Percentiles rank a stretch among this genome's conserved stretches.
These are phyloP conservation scores for Pomatostomus ruficeps DNA, from an alignment of 2,113 vertebrate species.

Conservation along the genomic window DNA sequence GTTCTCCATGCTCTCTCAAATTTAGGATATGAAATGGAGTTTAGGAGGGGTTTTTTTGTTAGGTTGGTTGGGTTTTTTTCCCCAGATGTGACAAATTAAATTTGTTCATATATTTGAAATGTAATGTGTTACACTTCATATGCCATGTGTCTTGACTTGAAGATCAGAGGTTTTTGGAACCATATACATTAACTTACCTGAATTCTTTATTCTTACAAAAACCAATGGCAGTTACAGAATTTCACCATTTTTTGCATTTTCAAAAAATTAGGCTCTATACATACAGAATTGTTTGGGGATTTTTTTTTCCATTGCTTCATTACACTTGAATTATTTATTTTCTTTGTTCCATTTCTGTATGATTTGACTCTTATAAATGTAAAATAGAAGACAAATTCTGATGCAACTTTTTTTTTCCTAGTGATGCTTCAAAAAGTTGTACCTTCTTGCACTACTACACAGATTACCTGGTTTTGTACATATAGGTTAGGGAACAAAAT, in stretches of 20 bases:
- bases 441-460: not conserved
- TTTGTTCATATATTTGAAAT: not conserved
- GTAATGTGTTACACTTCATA: fast-evolving
- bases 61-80: not conserved
- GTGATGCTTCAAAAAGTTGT: not conserved
- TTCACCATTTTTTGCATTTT: fast-evolving
- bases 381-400: not conserved
- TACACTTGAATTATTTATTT: not conserved
- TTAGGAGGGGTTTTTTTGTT: not conserved
- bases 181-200: not conserved
- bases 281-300: not conserved
- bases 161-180: not conserved
- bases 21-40: not conserved
- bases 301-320: not conserved
- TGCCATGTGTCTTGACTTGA: not conserved
- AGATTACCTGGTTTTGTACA: not conserved
- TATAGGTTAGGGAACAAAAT: not conserved
- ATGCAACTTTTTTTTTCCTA: not conserved
- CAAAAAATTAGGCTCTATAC: not conserved
- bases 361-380: not conserved
- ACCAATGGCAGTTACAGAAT: not conserved
- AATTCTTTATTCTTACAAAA: not conserved
- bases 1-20: not conserved
- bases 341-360: not conserved
- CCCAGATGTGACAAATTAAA: not conserved